phyloP scores from a whole-genome alignment of 2,797 vertebrate species.

The Hypotaenidia okinawae region DNA sequence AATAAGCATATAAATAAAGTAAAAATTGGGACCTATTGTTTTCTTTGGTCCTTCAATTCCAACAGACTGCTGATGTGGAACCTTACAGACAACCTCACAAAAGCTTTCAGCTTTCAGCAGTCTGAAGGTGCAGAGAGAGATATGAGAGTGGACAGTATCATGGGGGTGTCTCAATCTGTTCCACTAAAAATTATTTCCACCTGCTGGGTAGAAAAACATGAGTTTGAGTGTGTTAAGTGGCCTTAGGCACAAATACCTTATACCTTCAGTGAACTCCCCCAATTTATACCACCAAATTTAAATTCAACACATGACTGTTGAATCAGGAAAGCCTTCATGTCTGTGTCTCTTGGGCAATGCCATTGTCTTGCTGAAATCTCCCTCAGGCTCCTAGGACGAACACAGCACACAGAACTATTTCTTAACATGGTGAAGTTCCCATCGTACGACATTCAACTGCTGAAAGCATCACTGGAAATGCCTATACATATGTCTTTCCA shows the following conservation, averaged over 20 bases:
- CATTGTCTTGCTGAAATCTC: not conserved
- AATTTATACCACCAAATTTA: not conserved
- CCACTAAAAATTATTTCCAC: not conserved
- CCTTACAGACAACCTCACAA: rapidly evolving
- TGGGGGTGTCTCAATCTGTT: not conserved
- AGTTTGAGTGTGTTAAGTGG: not conserved
- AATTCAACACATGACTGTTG: not conserved
- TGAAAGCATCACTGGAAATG: not conserved
- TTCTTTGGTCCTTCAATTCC: not conserved
- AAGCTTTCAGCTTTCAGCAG: not conserved
- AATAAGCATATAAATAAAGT: not conserved
- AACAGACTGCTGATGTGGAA: not conserved
- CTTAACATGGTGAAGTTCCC: not conserved
- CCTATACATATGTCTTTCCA: rapidly evolving
- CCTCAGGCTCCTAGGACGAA: not conserved
- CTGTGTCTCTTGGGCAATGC: not conserved
- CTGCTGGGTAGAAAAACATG: not conserved
- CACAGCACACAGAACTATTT: not conserved
- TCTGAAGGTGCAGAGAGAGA: rapidly evolving
- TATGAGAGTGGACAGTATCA: not conserved
- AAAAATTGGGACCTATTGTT: not conserved
- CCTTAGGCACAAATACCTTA: not conserved
- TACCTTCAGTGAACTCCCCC: not conserved
- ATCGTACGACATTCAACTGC: not conserved
- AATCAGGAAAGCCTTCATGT: not conserved